Conservation (phyloP, 2,797 vertebrate species). For the Poliocrania exsul region DNA sequence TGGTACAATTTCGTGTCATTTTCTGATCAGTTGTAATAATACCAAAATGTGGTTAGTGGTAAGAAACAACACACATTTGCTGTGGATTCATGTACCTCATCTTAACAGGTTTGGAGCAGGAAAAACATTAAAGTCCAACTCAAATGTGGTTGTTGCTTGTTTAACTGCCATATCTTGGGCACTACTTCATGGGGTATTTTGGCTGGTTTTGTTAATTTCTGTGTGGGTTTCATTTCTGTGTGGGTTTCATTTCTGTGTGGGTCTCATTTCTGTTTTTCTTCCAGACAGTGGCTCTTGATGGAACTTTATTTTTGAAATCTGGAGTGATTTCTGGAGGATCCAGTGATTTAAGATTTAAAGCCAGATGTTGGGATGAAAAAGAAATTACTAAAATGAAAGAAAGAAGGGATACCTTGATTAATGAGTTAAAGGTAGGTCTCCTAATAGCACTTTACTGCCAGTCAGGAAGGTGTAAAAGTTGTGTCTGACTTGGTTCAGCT, state of each 20-base stretch:
- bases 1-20: not conserved
- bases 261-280: not conserved
- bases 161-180: rapidly evolving
- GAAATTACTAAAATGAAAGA: constrained; percentile 85
- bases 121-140: not conserved
- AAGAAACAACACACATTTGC: not conserved
- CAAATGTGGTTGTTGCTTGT: not conserved
- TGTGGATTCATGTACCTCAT: not conserved
- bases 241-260: not conserved
- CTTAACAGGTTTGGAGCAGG: not conserved
- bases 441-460: not conserved
- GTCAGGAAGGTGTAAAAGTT: not conserved
- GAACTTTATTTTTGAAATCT: constrained; percentile 92
- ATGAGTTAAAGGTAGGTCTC: constrained; percentile 85
- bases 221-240: not conserved
- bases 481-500: not conserved
- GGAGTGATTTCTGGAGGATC: constrained; percentile 95
- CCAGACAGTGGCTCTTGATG: constrained; percentile 92
- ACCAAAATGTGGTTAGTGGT: not conserved
- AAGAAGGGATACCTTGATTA: constrained; percentile 78
- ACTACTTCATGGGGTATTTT: not conserved
- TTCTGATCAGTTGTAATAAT: not conserved
- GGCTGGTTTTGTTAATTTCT: not conserved
- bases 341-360: constrained; percentile 86
- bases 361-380: constrained; percentile 91